Percentiles rank a stretch among this genome's conserved stretches.
These are phyloP conservation scores for Amphimedon queenslandica DNA, from an alignment of 37 sponge, comb jelly and placozoan genomes.

Conservation along the genomic window DNA sequence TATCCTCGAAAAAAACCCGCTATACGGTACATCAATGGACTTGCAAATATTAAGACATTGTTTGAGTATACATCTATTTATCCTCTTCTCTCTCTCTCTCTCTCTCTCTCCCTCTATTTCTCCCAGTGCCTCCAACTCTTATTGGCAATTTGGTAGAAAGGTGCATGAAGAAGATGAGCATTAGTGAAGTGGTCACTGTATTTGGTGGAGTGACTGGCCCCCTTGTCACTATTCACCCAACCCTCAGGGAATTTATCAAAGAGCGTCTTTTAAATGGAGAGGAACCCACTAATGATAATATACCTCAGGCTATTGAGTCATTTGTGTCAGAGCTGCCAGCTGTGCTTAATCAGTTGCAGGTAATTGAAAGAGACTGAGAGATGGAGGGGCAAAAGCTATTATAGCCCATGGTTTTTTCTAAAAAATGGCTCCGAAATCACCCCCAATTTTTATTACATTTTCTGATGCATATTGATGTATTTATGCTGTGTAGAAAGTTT, in stretches of 20 bases:
- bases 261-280: slow-evolving; percentile 35
- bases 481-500: no score
- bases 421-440: no score
- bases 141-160: background rate
- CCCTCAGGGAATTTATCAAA: slow-evolving; percentile 23
- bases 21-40: no score
- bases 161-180: background rate
- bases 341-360: background rate
- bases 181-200: background rate
- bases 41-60: no score
- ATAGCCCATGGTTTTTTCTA: no score
- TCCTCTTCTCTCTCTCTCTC: background rate
- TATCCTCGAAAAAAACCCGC: no score
- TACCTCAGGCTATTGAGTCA: slow-evolving; percentile 6
- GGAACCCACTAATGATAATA: slow-evolving; percentile 21
- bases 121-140: slow-evolving; percentile 3
- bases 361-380: background rate
- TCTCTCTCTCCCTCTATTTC: background rate
- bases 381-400: no score
- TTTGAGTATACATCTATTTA: no score
- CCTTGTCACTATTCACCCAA: slow-evolving; percentile 18
- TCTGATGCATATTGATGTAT: no score
- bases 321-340: slow-evolving; percentile 11
- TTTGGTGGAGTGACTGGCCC: slow-evolving; percentile 12
- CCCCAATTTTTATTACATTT: no score